Percentiles rank a stretch among this genome's conserved stretches.
These are phyloP conservation scores for Baronia brevicornis DNA, from an alignment of 2,888 invertebrate genomes.

Conservation along the genomic window DNA sequence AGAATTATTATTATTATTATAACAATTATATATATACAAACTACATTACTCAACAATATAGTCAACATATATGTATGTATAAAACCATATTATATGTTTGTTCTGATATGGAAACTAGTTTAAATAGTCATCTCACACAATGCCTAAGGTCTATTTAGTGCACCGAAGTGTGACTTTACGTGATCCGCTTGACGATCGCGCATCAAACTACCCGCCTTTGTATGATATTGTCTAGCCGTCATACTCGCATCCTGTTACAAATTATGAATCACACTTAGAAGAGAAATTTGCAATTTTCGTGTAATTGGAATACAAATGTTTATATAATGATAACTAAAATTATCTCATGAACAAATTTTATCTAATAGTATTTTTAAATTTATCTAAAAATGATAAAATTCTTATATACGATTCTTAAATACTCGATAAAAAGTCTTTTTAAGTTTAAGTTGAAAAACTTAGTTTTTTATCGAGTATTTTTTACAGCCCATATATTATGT, in stretches of 20 bases:
- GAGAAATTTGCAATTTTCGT: conserved; percentile 4
- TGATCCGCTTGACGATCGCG: conserved; percentile 18
- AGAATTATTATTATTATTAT: too few relatives aligned
- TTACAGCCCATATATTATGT: too few relatives aligned
- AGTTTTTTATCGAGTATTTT: too few relatives aligned
- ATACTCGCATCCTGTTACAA: conserved; percentile 9
- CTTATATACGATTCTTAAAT: too few relatives aligned
- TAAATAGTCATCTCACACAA: conserved; percentile 15
- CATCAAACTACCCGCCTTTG: not conserved
- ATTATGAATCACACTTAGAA: conserved; percentile 8
- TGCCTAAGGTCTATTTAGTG: conserved; percentile 21
- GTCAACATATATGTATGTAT: too few relatives aligned
- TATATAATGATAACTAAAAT: conserved; percentile 9
- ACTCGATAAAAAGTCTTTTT: too few relatives aligned
- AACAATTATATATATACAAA: too few relatives aligned
- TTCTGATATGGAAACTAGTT: not conserved
- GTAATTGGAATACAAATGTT: conserved; percentile 12
- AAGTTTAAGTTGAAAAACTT: too few relatives aligned
- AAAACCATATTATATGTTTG: not conserved
- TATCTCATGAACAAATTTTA: too few relatives aligned
- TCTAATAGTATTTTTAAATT: too few relatives aligned
- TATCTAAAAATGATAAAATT: too few relatives aligned
- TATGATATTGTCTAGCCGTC: conserved; percentile 6
- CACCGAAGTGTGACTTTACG: conserved; percentile 24
- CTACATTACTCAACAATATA: too few relatives aligned